phyloP scores from a whole-genome alignment of 2,888 invertebrate species.

The Cephus nigrinus region DNA sequence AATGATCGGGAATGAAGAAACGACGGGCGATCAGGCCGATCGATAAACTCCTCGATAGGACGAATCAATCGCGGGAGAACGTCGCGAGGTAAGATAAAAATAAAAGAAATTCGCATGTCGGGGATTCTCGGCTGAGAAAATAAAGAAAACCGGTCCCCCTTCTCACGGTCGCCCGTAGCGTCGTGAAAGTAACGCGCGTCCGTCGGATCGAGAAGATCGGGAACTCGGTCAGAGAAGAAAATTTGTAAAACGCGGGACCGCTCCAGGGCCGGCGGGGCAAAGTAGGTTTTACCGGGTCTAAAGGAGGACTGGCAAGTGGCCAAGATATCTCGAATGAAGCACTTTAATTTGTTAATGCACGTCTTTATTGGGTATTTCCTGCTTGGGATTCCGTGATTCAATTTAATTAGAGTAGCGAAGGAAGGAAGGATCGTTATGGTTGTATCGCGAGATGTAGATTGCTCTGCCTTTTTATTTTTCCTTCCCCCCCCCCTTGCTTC shows the following conservation, averaged over 20 bases:
- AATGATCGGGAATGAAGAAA: neutral
- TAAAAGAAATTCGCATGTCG: neutral
- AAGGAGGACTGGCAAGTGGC: conserved; percentile 50
- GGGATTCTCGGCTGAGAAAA: neutral
- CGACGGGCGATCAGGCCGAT: neutral
- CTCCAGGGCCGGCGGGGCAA: neutral
- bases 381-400: conserved; percentile 56
- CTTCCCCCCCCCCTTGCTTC: neutral
- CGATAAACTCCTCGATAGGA: neutral
- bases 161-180: neutral
- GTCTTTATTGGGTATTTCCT: conserved; percentile 61
- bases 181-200: neutral
- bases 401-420: conserved; percentile 54
- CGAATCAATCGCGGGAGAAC: neutral
- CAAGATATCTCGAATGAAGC: conserved; percentile 46
- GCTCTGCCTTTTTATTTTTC: neutral
- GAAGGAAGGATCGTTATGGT: conserved; percentile 38
- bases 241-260: conserved; percentile 11
- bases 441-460: neutral
- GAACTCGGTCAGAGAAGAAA: conserved; percentile 8
- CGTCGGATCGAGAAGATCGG: conserved; percentile 5
- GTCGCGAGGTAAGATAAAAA: neutral
- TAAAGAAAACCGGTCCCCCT: neutral
- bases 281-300: conserved; percentile 20
- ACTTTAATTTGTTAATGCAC: conserved; percentile 59